Evolutionary conservation across 1,140 invertebrate species (phyloP).

Genomic region (Coptotermes formosanus): DNA sequence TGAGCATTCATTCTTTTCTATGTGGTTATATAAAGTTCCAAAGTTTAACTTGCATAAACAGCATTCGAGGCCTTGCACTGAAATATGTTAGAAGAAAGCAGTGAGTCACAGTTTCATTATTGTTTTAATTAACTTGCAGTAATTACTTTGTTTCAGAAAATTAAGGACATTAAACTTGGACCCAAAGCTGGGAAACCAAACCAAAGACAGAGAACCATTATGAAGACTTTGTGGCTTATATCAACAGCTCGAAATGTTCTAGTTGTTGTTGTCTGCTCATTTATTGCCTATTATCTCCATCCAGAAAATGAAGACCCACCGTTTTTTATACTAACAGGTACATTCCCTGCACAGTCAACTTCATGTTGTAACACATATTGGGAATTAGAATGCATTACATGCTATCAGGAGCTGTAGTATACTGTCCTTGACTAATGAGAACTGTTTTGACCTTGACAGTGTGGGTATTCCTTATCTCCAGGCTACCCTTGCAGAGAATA

Average conservation of each 20-base stretch:
- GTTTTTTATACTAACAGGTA: conserved; percentile 68
- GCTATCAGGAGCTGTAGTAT: no score
- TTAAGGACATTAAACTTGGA: conserved; percentile 58
- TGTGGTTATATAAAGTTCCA: no score
- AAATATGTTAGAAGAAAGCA: no score
- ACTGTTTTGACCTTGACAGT: no score
- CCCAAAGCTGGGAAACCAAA: conserved; percentile 46
- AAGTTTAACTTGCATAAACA: no score
- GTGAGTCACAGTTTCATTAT: not conserved
- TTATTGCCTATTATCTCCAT: conserved; percentile 39
- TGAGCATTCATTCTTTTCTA: no score
- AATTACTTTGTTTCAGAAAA: conserved; percentile 54
- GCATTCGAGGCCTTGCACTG: no score
- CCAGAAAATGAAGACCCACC: conserved; percentile 47
- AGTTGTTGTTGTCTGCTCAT: conserved; percentile 45
- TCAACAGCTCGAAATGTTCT: conserved; percentile 51
- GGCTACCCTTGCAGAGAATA: no score
- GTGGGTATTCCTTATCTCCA: no score
- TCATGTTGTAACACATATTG: no score
- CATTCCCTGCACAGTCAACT: not conserved
- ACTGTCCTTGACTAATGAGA: no score
- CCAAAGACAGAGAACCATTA: conserved; percentile 36
- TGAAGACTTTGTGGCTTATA: conserved; percentile 44
- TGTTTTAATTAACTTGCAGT: not conserved
- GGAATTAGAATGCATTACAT: no score